Percentiles rank a stretch among this genome's conserved stretches.
Evolutionary conservation across 2,888 invertebrate genomes (phyloP).

Genomic region (Archips crataeganus): DNA sequence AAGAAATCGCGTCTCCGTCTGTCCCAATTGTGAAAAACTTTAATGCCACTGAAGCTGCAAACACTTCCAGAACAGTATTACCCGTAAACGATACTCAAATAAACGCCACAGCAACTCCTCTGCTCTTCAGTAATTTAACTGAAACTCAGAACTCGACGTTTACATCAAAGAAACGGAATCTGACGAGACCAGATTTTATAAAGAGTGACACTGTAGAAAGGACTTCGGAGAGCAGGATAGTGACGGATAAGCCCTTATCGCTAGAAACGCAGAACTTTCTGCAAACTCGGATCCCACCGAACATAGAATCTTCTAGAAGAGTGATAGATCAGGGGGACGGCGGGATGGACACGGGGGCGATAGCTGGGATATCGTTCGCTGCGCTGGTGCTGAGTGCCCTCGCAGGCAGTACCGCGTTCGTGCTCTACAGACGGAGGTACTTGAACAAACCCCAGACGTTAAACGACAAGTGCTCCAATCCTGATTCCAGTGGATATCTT

Average conservation of each 20-base stretch:
- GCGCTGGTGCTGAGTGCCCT: constrained; percentile 88
- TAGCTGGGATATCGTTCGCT: constrained; percentile 90
- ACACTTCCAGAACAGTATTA: constrained; percentile 48
- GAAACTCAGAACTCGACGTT: constrained; percentile 68
- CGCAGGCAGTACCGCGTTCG: constrained; percentile 88
- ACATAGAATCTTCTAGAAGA: constrained; percentile 74
- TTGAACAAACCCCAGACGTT: constrained; percentile 94
- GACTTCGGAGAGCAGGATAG: constrained; percentile 73
- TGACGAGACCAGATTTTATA: constrained; percentile 69
- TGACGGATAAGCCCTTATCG: constrained; percentile 78
- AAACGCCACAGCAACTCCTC: constrained; percentile 52
- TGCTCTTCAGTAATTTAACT: constrained; percentile 57
- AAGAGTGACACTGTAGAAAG: constrained; percentile 70
- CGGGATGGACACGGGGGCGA: constrained; percentile 86
- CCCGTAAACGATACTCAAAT: constrained; percentile 50
- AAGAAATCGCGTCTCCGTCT: constrained; percentile 53
- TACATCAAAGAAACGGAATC: constrained; percentile 65
- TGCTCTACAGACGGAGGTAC: constrained; percentile 89
- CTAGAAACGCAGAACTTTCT: constrained; percentile 72
- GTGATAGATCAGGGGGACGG: constrained; percentile 67
- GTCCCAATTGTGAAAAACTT: constrained; percentile 57
- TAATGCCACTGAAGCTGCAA: constrained; percentile 52
- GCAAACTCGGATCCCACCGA: constrained; percentile 76
- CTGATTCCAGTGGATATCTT: constrained; percentile 94
- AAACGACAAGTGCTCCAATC: constrained; percentile 93